These are phyloP conservation scores for Eptatretus burgeri DNA, from an alignment of 2,113 vertebrate species.

Conservation along the genomic window DNA sequence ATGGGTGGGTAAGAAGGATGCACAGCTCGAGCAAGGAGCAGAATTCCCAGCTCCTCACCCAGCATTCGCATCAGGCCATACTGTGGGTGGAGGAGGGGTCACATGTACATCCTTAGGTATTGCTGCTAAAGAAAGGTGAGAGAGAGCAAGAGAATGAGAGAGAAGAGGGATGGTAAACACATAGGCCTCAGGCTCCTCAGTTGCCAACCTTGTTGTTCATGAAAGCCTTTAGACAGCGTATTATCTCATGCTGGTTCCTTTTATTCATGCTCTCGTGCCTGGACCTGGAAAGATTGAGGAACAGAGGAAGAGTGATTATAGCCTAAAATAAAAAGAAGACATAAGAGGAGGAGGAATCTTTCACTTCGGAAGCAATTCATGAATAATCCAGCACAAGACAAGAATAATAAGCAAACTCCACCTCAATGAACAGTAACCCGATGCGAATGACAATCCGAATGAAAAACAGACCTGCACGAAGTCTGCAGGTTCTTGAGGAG, in stretches of 20 bases:
- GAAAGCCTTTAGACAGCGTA: slow-evolving; percentile 53
- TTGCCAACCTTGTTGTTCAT: slow-evolving; percentile 51
- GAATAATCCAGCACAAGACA: too few relatives aligned
- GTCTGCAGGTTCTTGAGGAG: slow-evolving; percentile 38
- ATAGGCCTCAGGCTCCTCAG: too few relatives aligned
- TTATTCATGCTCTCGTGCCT: slow-evolving; percentile 11
- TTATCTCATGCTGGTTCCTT: slow-evolving; percentile 46
- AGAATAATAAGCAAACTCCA: too few relatives aligned
- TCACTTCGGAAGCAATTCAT: too few relatives aligned
- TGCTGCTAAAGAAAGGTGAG: slow-evolving; percentile 7
- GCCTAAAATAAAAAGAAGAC: neutral
- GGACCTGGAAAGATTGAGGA: slow-evolving; percentile 10
- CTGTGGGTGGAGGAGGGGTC: slow-evolving; percentile 13
- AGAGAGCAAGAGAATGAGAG: neutral
- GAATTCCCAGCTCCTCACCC: slow-evolving; percentile 33
- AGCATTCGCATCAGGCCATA: slow-evolving; percentile 54
- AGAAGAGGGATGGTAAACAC: too few relatives aligned
- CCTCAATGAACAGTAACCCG: too few relatives aligned
- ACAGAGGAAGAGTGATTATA: neutral
- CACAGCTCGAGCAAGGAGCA: slow-evolving; percentile 38
- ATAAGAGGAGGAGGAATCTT: neutral
- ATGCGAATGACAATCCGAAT: too few relatives aligned
- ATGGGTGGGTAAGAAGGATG: slow-evolving; percentile 36
- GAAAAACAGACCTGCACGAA: neutral
- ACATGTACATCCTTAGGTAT: too few relatives aligned